These are phyloP conservation scores for Lytechinus variegatus DNA, from an alignment of 35 echinoderm and acorn worm species.

Conservation along the genomic window DNA sequence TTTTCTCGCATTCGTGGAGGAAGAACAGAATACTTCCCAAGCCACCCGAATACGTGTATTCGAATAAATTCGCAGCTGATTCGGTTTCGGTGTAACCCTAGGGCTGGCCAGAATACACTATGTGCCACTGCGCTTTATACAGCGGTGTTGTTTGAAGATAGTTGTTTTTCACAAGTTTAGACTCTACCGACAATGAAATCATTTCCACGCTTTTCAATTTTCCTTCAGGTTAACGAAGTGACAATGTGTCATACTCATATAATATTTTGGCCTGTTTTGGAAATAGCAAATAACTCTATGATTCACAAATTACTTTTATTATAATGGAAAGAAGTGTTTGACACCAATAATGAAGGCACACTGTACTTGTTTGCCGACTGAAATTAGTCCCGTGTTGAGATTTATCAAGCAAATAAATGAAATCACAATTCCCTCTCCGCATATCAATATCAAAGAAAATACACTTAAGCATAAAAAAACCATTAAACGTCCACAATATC, in stretches of 20 bases:
- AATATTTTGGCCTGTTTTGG: background rate
- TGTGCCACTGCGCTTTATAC: too few species aligned
- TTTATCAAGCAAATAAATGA: constrained; percentile 31
- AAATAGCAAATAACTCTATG: background rate
- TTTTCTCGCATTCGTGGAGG: too few species aligned
- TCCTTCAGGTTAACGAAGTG: background rate
- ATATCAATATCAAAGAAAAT: background rate
- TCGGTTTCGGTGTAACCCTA: too few species aligned
- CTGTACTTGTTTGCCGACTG: background rate
- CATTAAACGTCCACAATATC: background rate
- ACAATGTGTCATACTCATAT: background rate
- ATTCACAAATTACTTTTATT: constrained; percentile 21
- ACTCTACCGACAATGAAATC: background rate
- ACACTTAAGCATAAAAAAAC: too few species aligned
- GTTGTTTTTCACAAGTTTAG: background rate
- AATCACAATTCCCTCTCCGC: background rate
- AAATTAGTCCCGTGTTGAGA: constrained; percentile 46
- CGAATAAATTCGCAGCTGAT: too few species aligned
- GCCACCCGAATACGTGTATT: too few species aligned
- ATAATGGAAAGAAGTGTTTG: constrained; percentile 17
- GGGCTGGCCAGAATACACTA: too few species aligned
- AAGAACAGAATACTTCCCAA: too few species aligned
- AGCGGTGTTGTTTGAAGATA: too few species aligned
- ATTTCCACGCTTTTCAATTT: background rate
- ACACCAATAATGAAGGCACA: constrained; percentile 16